Evolutionary conservation across 64 coral and sea anemone genomes (phyloP), one percentile per base, ranked within the genome.

Genomic region (Platygyra sinensis): DNA sequence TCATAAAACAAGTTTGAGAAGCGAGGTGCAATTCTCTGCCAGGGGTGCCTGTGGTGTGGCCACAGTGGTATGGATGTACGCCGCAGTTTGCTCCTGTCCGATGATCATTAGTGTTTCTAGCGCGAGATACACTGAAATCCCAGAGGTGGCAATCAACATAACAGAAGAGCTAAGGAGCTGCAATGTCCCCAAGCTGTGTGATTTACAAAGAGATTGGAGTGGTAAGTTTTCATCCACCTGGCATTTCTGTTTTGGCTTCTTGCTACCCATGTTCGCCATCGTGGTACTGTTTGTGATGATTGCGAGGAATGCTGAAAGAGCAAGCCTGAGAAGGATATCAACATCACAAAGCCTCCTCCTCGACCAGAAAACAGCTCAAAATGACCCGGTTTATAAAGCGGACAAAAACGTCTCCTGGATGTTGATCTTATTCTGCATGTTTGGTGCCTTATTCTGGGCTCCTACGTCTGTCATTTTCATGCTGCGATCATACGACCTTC

Each of bases 401-500:
- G 60, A 87, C 19, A 24, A 22, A 7, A 86, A 72, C 39, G 51
- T 59, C 1, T 12, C 24, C 24, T 69, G 27, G 15, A 87, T 87
- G 86, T 18, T 87, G 65, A 52, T 74, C 22, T 30, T 57, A 20
- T 31, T 87, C 6, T 30, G 51, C 7, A 19, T 87, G 2, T 62
- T 49, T 4, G 50, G 67, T 74, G 46, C 24, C 0, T 6, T 87
- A 16, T 87, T 28, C 27, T 87, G 86, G 86, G 86, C 69, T 3
- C 86, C 86, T 2, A 59, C 10, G 8, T 30, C 11, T 15, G 4
- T 87, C 20, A 32, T 87, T 57, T 61, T 11, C 51, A 74, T 75
- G 86, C n/a, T 87, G 16, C 69, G 67, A 59, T 72, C 86, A 10
- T 87, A 75, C 50, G 25, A 85, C 49, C 17, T 85, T 15, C 62